Base-by-base conservation (phyloP, 2,888 invertebrate species). In the Cheilosia soror region DNA sequence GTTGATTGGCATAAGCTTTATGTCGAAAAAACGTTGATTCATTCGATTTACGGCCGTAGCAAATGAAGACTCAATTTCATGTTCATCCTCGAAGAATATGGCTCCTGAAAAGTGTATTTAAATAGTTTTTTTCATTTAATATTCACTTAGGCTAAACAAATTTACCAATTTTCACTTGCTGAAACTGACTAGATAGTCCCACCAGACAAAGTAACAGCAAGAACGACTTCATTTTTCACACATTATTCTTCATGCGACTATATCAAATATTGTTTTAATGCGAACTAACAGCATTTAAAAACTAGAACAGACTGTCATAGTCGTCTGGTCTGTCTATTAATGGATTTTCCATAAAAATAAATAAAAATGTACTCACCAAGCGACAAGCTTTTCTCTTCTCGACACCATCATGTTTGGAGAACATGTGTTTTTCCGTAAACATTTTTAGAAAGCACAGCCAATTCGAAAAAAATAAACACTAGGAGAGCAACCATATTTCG, bases 1-100 rank as follows among this genome's bases (percentile, higher is more conserved):
- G 77, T 92, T 90, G 62, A 91, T 90, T 20, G 91, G 86, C 9
- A 88, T 33, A 29, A 92, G 89, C 65, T 92, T 91, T 65, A 93
- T 91, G 66, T 90, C 90, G 58, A 89, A 89, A 42, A 89, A 90
- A 62, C 89, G 89, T 29, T 90, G 86, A 75, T 89, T 90, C 4
- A 93, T 89, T 79, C 93, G 91, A 15, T 92, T 91, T 55, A 94
- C 91, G 3, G 95, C 94, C 87, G 93, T 92, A 76, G 92, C 92
- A 89, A 95, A 94, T 53, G 94, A 95, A 5, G 94, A 91, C 88
- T 94, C 94, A 60, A 93, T 93, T 77, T 94, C 93, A 20, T 90
- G 90, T 87, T 94, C 93, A 84, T 93, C 92, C 60, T 93, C 91
- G 91, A 95, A 93, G 88, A 95, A 94, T 87, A 94, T 91, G 27